Percentiles rank a stretch among this genome's conserved stretches.
Conservation (phyloP, 2,888 invertebrate species). For the Galerucella nymphaeae region DNA sequence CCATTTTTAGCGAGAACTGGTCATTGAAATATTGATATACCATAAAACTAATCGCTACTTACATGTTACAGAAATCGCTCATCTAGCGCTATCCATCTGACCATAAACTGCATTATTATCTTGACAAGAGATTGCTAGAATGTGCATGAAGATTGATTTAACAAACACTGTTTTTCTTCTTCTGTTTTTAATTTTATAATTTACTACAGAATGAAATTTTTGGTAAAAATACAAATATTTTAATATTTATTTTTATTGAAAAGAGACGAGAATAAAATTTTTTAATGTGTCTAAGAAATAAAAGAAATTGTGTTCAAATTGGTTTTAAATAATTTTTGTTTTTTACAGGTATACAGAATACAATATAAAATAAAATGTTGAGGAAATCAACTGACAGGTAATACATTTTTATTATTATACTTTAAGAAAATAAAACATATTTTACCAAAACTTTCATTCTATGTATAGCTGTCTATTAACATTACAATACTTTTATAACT, state of each 20-base stretch:
- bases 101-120: too few relatives aligned
- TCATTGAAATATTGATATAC: too few relatives aligned
- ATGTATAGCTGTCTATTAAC: background rate
- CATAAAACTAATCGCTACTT: too few relatives aligned
- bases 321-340: constrained; percentile 25
- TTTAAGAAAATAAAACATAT: constrained; percentile 7
- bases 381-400: constrained; percentile 22
- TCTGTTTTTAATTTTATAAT: too few relatives aligned
- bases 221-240: constrained; percentile 21
- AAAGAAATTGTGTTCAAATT: constrained; percentile 6
- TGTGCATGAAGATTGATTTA: too few relatives aligned
- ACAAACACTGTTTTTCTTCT: too few relatives aligned
- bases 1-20: too few relatives aligned
- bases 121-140: too few relatives aligned
- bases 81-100: too few relatives aligned
- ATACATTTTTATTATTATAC: constrained; percentile 15
- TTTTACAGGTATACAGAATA: constrained; percentile 26
- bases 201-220: constrained; percentile 20
- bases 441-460: constrained; percentile 33
- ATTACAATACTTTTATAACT: too few relatives aligned
- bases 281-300: background rate
- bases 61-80: too few relatives aligned
- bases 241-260: constrained; percentile 6
- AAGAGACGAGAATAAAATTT: background rate
- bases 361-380: constrained; percentile 17